Evolutionary conservation across 2,113 vertebrate species (phyloP).

Genomic region (Tylochromis polylepis): DNA sequence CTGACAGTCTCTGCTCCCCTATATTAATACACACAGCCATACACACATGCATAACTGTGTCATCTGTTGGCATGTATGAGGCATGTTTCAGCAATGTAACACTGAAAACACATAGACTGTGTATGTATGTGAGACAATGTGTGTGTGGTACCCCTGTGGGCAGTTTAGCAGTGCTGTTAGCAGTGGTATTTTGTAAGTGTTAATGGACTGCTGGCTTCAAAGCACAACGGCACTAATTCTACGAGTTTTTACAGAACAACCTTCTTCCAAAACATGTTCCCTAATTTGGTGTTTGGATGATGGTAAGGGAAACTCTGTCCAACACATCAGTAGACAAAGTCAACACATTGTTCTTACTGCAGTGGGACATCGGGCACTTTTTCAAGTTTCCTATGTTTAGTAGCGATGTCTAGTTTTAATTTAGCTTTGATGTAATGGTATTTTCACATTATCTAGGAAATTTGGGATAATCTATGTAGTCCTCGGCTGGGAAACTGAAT

Average conservation of each 20-base stretch:
- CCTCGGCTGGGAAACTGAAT: not conserved
- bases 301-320: not conserved
- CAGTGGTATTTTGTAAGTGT: conserved; percentile 8
- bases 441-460: not conserved
- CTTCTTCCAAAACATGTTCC: not conserved
- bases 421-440: not conserved
- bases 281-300: not conserved
- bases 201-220: not conserved
- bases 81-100: not conserved
- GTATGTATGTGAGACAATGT: not conserved
- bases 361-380: not conserved
- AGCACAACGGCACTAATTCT: not conserved
- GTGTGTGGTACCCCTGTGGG: not conserved
- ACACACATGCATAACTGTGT: conserved; percentile 9
- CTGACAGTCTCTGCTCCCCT: conserved; percentile 18
- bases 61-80: conserved; percentile 16
- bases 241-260: not conserved
- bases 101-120: not conserved
- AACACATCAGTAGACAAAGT: not conserved
- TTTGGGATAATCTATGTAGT: not conserved
- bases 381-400: not conserved
- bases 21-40: not conserved
- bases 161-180: not conserved
- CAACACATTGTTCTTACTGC: not conserved
- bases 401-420: not conserved